phyloP scores from a whole-genome alignment of 2,797 vertebrate species.

The Siniperca obscura region DNA sequence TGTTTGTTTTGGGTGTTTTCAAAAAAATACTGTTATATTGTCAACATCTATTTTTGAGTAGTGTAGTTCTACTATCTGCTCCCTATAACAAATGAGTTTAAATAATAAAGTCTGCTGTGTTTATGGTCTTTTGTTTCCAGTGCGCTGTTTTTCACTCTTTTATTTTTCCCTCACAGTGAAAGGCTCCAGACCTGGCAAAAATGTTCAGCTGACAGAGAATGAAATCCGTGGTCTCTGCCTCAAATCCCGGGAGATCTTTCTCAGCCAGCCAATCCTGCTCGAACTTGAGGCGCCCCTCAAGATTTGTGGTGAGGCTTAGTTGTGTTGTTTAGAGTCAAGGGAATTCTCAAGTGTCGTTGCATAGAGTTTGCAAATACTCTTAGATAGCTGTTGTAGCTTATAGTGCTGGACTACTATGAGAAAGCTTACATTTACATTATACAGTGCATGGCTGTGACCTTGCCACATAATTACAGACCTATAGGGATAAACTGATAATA shows the following conservation, averaged over 20 bases:
- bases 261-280: slow-evolving; percentile 88
- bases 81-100: not conserved
- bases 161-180: slow-evolving; percentile 79
- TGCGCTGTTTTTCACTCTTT: slow-evolving; percentile 7
- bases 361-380: slow-evolving; percentile 36
- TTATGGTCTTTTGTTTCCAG: not conserved
- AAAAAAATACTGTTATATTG: no score
- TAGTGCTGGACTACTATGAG: slow-evolving; percentile 1
- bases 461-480: slow-evolving; percentile 36
- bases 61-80: not conserved
- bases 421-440: slow-evolving; percentile 9
- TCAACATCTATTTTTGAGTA: not conserved
- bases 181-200: slow-evolving; percentile 88
- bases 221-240: slow-evolving; percentile 89
- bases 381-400: slow-evolving; percentile 31
- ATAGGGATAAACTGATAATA: slow-evolving; percentile 26
- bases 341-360: slow-evolving; percentile 48
- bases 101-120: not conserved
- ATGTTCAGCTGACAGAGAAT: slow-evolving; percentile 88
- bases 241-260: slow-evolving; percentile 89
- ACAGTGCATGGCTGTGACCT: slow-evolving; percentile 31
- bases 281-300: slow-evolving; percentile 89
- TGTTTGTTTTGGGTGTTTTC: not conserved
- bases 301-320: slow-evolving; percentile 85
- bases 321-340: slow-evolving; percentile 53